These are phyloP conservation scores for Montipora efflorescens DNA, from an alignment of 64 coral and sea anemone species.

Conservation along the genomic window DNA sequence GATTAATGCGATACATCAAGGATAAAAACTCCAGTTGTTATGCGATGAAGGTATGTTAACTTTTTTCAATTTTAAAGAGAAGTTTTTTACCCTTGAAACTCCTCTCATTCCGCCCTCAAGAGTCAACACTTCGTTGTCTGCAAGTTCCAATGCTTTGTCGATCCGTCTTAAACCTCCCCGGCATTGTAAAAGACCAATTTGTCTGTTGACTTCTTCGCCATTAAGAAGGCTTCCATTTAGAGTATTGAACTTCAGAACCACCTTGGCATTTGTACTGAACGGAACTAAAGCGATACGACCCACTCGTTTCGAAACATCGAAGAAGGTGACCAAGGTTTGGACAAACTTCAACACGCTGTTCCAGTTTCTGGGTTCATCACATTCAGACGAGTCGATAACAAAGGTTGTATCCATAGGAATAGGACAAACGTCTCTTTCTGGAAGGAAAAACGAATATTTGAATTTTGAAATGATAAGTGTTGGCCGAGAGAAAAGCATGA, in stretches of 20 bases:
- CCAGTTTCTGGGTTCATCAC: background rate
- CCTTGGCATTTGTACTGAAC: slow-evolving; percentile 19
- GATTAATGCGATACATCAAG: too few relatives aligned
- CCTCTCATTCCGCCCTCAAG: slow-evolving; percentile 48
- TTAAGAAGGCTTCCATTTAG: slow-evolving; percentile 23
- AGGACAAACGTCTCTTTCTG: background rate
- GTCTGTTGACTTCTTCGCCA: background rate
- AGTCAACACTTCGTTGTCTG: slow-evolving; percentile 44
- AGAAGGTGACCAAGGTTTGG: background rate
- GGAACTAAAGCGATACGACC: slow-evolving; percentile 33
- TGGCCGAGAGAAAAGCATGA: too few relatives aligned
- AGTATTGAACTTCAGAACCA: background rate
- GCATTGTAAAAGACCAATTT: slow-evolving; percentile 1
- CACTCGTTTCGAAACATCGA: slow-evolving; percentile 4
- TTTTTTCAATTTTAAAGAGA: too few relatives aligned
- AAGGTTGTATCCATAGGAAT: background rate
- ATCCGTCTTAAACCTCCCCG: slow-evolving; percentile 43
- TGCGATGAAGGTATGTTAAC: too few relatives aligned
- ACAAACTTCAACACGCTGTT: background rate
- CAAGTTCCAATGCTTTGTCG: slow-evolving; percentile 5
- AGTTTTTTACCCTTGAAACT: slow-evolving; percentile 25
- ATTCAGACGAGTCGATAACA: background rate
- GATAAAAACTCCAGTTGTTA: too few relatives aligned
- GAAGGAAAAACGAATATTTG: background rate
- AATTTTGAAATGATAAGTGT: background rate